Evolutionary conservation across 2,888 invertebrate species (phyloP), one percentile per base, ranked within the genome.

Genomic region (Carpatolechia fugitivella): DNA sequence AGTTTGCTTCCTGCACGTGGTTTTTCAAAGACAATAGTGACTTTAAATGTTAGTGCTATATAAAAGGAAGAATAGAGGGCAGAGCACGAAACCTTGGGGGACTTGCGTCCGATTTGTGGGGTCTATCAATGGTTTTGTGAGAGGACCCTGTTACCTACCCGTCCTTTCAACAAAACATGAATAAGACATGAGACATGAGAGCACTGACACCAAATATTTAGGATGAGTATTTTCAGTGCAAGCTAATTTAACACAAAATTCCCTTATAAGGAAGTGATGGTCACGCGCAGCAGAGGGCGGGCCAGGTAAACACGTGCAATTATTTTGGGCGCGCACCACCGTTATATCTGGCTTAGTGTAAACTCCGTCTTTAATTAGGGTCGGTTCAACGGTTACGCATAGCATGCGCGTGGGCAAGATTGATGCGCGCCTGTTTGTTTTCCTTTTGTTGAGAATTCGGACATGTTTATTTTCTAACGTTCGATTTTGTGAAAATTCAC

Each of bases 401-500:
- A 24, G 24, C 6, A 24, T 66, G 68, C 71, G 82, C 82, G 87
- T 85, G 85, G 85, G 85, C 77, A 59, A 80, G 80, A 84, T 82
- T 79, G 74, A 82, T 80, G 72, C 56, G 63, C 66, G 71, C 78
- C 66, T 77, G 69, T 81, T 80, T 82, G 78, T 82, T 82, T 75
- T 72, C 64, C 47, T 71, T 60, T 65, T 65, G 64, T 63, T 64
- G 65, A 68, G 75, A 74, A 76, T 72, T 73, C 69, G 63, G 70
- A 74, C 74, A 61, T 83, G 80, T 86, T 87, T 88, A 78, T 85
- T 85, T 84, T 76, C 66, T 65, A 70, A 76, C 67, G 68, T 69
- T 75, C 79, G 68, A 84, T 85, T 84, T 83, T 82, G 72, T 73
- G 82, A 76, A 85, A 82, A 88, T 89, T 80, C 83, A 79, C 82